phyloP scores from a whole-genome alignment of 2,888 invertebrate genomes.

The Tiliacea aurago region DNA sequence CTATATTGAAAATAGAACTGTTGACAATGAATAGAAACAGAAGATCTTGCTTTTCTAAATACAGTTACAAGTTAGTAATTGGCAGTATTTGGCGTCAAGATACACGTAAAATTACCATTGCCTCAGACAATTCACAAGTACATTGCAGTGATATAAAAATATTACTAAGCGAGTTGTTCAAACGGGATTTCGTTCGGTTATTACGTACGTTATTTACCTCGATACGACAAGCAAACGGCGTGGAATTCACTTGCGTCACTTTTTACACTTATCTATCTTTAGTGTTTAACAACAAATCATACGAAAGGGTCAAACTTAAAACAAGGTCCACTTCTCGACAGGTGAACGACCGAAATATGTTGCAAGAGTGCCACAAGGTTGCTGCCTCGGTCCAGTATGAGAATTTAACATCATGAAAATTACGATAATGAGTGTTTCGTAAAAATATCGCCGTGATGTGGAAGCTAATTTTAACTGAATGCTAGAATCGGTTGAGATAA shows the following conservation, averaged over 20 bases:
- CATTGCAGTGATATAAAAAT: conserved; percentile 22
- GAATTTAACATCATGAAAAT: conserved; percentile 60
- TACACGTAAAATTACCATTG: background rate
- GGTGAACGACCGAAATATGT: conserved; percentile 81
- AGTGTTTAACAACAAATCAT: conserved; percentile 69
- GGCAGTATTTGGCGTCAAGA: background rate
- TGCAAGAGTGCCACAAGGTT: conserved; percentile 82
- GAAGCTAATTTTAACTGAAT: conserved; percentile 25
- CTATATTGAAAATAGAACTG: background rate
- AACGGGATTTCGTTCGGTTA: conserved; percentile 42
- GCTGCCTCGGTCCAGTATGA: conserved; percentile 60
- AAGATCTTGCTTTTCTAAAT: background rate
- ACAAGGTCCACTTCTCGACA: conserved; percentile 78
- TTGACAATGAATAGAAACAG: background rate
- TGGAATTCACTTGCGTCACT: conserved; percentile 62
- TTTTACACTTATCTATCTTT: conserved; percentile 60
- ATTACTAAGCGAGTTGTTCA: conserved; percentile 26
- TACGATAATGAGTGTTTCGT: conserved; percentile 40
- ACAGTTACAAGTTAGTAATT: background rate
- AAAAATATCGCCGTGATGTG: conserved; percentile 40
- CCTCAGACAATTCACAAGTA: conserved; percentile 16
- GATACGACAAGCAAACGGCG: conserved; percentile 44
- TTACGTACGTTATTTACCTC: conserved; percentile 51
- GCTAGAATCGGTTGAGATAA: conserved; percentile 2
- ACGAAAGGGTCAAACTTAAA: conserved; percentile 77